Conservation (phyloP, 2,797 vertebrate genomes). For the Malurus splendens region DNA sequence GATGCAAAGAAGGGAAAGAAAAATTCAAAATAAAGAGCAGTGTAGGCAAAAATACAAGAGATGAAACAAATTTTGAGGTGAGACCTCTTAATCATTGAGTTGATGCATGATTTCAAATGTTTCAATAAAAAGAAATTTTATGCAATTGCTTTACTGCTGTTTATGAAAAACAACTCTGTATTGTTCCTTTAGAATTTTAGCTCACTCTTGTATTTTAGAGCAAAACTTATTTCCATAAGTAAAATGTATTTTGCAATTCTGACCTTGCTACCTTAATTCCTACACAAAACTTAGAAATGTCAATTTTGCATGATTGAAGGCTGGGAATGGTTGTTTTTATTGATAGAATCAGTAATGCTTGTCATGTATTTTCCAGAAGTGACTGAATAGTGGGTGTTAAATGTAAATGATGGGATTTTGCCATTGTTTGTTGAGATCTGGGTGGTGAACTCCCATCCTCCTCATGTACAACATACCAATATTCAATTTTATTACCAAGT, state of each 20-base stretch:
- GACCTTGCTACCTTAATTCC: not conserved
- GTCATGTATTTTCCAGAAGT: not conserved
- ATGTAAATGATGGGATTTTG: not conserved
- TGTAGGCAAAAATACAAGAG: not conserved
- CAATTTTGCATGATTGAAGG: not conserved
- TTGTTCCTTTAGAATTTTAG: not conserved
- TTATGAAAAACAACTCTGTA: not conserved
- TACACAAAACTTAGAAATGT: not conserved
- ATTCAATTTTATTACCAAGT: not conserved
- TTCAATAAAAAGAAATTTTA: not conserved
- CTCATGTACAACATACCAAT: not conserved
- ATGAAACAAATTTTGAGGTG: not conserved
- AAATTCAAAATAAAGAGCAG: not conserved
- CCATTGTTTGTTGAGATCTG: not conserved
- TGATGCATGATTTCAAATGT: not conserved
- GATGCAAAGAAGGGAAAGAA: not conserved
- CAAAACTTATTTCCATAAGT: not conserved
- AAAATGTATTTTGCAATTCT: not conserved
- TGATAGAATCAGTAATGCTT: not conserved
- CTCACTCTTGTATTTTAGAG: not conserved
- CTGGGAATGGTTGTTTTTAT: not conserved
- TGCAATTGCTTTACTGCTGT: not conserved
- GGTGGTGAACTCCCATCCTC: not conserved
- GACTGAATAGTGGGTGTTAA: not conserved
- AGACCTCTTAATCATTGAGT: not conserved